phyloP scores from a whole-genome alignment of 37 sponge, comb jelly and placozoan genomes.

The Dysidea cf. avara region DNA sequence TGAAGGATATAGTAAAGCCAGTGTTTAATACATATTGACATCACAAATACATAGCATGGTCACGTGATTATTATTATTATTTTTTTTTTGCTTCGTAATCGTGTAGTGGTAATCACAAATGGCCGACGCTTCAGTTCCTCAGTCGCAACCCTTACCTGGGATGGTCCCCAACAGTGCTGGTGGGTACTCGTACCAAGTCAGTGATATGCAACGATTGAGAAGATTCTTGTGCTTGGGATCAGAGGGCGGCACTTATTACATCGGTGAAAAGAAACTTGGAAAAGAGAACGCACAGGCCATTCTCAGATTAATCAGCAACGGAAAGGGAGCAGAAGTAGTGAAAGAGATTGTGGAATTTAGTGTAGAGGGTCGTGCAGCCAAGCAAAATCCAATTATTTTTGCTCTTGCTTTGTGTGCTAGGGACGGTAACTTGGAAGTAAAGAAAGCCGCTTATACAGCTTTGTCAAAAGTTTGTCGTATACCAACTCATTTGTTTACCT shows the following conservation, averaged over 20 bases:
- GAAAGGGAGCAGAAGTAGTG: slow-evolving; percentile 60
- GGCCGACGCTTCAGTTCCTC: too few relatives aligned
- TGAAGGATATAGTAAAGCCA: too few relatives aligned
- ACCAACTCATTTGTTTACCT: slow-evolving; percentile 71
- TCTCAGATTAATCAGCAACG: slow-evolving; percentile 38
- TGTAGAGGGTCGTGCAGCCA: slow-evolving; percentile 64
- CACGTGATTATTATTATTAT: too few relatives aligned
- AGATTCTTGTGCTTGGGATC: slow-evolving; percentile 74
- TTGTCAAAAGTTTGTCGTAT: slow-evolving; percentile 61
- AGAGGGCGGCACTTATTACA: slow-evolving; percentile 79
- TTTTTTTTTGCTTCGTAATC: too few relatives aligned
- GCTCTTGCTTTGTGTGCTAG: slow-evolving; percentile 75
- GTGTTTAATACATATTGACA: too few relatives aligned
- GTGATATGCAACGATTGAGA: slow-evolving; percentile 55
- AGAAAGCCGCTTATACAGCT: slow-evolving; percentile 66
- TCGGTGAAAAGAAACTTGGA: slow-evolving; percentile 66
- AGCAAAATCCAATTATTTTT: slow-evolving; percentile 73
- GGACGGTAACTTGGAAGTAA: slow-evolving; percentile 38
- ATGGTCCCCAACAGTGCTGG: slow-evolving; percentile 69
- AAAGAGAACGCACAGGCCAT: slow-evolving; percentile 64
- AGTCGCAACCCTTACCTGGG: slow-evolving; percentile 50
- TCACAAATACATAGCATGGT: too few relatives aligned
- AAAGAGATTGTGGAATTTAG: slow-evolving; percentile 57
- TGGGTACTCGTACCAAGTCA: slow-evolving; percentile 52
- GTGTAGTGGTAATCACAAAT: too few relatives aligned